Evolutionary conservation across 2,888 invertebrate genomes (phyloP), one percentile per base, ranked within the genome.

Genomic region (Neria commutata): DNA sequence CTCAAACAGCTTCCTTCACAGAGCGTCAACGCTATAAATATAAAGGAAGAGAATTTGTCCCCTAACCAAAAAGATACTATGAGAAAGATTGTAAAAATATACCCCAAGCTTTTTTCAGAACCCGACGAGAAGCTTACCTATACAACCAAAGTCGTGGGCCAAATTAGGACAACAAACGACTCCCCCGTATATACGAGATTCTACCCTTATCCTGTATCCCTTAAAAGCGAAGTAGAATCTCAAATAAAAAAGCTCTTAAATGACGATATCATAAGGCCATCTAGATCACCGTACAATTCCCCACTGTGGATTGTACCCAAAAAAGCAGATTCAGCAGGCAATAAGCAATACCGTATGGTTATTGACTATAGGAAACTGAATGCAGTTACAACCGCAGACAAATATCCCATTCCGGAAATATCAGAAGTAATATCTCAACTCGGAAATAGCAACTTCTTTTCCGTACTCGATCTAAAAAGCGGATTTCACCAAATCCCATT

Each of bases 241-340:
- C 50, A 50, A 23, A 14, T 50, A 11, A 2, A 34, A 34, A 21
- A 50, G 21, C n/a, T 34, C 3, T 23, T 50, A 21, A 2, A 2
- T 2, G 34, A 50, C 3, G 50, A 37, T 21, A 50, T 50, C 8
- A 50, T 51, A 16, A 19, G 50, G n/a, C 46, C 50, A 11, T 51
- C 56, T 8, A 21, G 16, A 33, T 62, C 56, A 1, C 56, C 56
- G 11, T 57, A 51, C 1, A 61, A 57, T 14, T 61, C 57, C 1
- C 57, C 57, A 3, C 50, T 61, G 1, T 54, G 5, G 19, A 17
- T 19, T 21, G 48, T 54, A 17, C n/a, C n/a, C n/a, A n/a, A n/a
- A 23, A 56, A 56, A 14, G 16, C 16, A 48, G 55, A 56, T 8
- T 29, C 55, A 37, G 33, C 54, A 6, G 48, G 48, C 5, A 19